Percentiles rank a stretch among this genome's conserved stretches.
Conservation (phyloP, 2,797 vertebrate species). For the Crax fasciolata region DNA sequence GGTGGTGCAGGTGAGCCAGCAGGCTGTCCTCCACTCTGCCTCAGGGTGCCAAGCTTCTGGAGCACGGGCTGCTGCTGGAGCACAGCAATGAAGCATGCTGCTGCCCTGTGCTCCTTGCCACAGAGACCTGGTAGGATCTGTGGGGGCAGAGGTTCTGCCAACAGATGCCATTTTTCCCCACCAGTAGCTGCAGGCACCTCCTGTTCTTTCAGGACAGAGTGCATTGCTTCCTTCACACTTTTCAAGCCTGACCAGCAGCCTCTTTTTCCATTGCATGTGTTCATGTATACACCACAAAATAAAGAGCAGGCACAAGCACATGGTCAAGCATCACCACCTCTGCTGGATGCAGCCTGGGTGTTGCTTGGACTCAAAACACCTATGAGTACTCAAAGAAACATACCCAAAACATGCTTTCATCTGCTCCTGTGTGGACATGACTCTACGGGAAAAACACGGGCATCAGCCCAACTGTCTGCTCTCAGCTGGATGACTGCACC, state of each 20-base stretch:
- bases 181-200: background rate
- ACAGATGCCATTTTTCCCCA: background rate
- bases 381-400: background rate
- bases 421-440: background rate
- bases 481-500: background rate
- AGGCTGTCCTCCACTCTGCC: rapidly evolving
- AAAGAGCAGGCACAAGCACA: background rate
- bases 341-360: background rate
- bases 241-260: background rate
- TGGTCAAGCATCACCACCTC: background rate
- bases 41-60: background rate
- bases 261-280: background rate
- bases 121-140: background rate
- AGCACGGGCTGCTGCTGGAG: background rate
- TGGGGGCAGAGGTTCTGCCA: background rate
- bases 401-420: background rate
- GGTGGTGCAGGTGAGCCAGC: constrained; percentile 88
- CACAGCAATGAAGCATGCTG: rapidly evolving
- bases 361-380: background rate
- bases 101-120: background rate
- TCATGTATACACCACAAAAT: background rate
- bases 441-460: background rate
- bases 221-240: background rate
- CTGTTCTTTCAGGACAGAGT: background rate
- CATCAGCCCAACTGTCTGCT: background rate